A percentile compares a stretch with the other conserved stretches of the same genome.
These are phyloP conservation scores for Myotis daubentonii DNA, from an alignment of 2,797 vertebrate species.

Conservation along the genomic window DNA sequence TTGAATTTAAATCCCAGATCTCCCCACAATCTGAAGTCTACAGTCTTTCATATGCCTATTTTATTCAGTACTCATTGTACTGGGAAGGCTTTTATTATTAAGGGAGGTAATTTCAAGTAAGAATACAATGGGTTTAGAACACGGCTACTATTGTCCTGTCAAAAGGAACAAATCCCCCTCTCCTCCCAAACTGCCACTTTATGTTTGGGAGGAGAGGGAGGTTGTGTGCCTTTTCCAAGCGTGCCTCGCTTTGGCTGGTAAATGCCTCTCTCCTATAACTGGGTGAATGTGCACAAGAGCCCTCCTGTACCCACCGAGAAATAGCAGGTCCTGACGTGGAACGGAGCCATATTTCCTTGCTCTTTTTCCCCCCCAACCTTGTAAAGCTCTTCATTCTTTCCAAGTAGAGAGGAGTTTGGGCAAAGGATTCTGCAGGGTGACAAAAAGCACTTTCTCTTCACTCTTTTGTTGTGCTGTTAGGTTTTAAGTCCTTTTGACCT, in stretches of 20 bases:
- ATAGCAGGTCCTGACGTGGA: slow-evolving; percentile 67
- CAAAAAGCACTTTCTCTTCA: slow-evolving; percentile 58
- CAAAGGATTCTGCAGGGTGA: slow-evolving; percentile 68
- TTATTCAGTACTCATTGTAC: slow-evolving; percentile 1
- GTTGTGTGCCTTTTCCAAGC: slow-evolving; percentile 52
- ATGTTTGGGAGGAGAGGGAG: background rate
- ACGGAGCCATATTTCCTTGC: slow-evolving; percentile 60
- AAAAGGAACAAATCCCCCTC: slow-evolving; percentile 30
- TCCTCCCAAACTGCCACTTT: slow-evolving; percentile 44
- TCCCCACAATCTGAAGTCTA: slow-evolving; percentile 33
- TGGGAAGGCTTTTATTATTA: slow-evolving; percentile 16
- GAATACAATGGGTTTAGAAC: slow-evolving; percentile 53
- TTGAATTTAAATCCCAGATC: slow-evolving; percentile 46
- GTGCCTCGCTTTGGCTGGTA: slow-evolving; percentile 66
- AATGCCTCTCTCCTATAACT: slow-evolving; percentile 62
- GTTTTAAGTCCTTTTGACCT: slow-evolving; percentile 37
- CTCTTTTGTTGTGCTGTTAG: slow-evolving; percentile 69
- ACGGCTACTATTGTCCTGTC: background rate
- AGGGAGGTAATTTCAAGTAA: slow-evolving; percentile 39
- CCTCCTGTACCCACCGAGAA: slow-evolving; percentile 52
- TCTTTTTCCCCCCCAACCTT: slow-evolving; percentile 14
- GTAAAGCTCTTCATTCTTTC: slow-evolving; percentile 67
- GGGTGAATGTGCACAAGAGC: background rate
- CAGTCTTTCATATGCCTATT: background rate
- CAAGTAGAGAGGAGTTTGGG: slow-evolving; percentile 67